phyloP scores from a whole-genome alignment of 2,113 vertebrate species.

The Melanocharis versteri region DNA sequence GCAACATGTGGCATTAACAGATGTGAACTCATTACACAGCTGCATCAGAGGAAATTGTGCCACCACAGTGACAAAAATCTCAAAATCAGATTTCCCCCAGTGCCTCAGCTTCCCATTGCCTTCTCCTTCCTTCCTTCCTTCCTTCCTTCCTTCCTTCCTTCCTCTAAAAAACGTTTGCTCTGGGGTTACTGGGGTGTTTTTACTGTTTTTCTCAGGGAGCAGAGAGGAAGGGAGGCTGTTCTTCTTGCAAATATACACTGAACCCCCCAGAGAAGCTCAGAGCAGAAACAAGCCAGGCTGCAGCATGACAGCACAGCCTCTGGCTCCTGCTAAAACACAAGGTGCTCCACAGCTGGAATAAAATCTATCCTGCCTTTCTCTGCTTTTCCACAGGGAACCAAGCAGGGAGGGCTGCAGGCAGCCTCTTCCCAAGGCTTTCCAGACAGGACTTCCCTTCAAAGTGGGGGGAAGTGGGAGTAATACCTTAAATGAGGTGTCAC shows the following conservation, averaged over 20 bases:
- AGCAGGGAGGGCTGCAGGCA: neutral
- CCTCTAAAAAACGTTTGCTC: neutral
- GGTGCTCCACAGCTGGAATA: neutral
- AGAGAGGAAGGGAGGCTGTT: neutral
- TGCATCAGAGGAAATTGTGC: conserved; percentile 69
- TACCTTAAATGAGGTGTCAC: conserved; percentile 22
- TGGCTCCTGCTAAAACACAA: neutral
- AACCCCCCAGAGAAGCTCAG: neutral
- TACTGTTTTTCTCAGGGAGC: neutral
- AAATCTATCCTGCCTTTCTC: neutral
- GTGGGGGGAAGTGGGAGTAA: neutral
- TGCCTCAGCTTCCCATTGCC: neutral
- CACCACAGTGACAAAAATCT: conserved; percentile 46
- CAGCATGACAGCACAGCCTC: neutral
- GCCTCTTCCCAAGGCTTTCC: neutral
- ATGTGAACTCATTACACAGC: conserved; percentile 83
- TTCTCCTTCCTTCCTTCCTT: neutral
- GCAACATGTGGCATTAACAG: conserved; percentile 82
- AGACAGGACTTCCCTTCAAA: neutral
- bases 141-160: no score
- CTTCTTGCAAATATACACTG: neutral
- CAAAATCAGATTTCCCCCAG: conserved; percentile 59
- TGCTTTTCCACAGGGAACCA: neutral
- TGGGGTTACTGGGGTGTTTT: neutral
- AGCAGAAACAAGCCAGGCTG: neutral